Evolutionary conservation across 2,888 invertebrate genomes (phyloP).

Genomic region (Dorcus parallelipipedus): DNA sequence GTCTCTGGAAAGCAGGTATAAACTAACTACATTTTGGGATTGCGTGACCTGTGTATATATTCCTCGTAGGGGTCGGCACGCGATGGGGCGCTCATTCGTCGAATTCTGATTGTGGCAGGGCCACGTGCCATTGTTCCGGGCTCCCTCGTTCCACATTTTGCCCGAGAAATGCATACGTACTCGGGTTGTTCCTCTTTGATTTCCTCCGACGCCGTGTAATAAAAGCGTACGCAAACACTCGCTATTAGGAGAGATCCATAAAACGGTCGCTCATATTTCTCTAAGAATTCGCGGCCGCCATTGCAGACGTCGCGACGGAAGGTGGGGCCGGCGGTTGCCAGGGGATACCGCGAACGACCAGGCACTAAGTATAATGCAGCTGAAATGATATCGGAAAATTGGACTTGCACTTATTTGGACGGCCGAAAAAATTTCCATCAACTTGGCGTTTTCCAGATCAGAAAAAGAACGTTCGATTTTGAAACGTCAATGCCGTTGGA

Average conservation of each 20-base stretch:
- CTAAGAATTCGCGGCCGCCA: conserved; percentile 28
- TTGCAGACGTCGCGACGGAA: conserved; percentile 31
- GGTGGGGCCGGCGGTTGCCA: conserved; percentile 32
- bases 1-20: conserved; percentile 21
- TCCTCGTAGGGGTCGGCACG: conserved; percentile 39
- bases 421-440: too few species aligned
- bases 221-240: neutral
- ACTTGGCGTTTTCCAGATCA: too few species aligned
- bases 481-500: too few species aligned
- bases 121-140: conserved; percentile 41
- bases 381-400: conserved; percentile 11
- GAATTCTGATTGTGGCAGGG: conserved; percentile 44
- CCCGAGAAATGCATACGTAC: neutral
- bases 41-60: conserved; percentile 43
- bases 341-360: conserved; percentile 29
- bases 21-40: conserved; percentile 44
- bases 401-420: neutral
- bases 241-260: conserved; percentile 9
- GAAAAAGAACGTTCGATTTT: too few species aligned
- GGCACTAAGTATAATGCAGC: conserved; percentile 19
- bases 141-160: conserved; percentile 15
- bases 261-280: conserved; percentile 6
- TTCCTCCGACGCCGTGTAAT: neutral
- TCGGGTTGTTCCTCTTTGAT: neutral
- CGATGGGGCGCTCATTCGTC: conserved; percentile 42